phyloP scores from a whole-genome alignment of 2,113 vertebrate genomes.

The Scomber japonicus region DNA sequence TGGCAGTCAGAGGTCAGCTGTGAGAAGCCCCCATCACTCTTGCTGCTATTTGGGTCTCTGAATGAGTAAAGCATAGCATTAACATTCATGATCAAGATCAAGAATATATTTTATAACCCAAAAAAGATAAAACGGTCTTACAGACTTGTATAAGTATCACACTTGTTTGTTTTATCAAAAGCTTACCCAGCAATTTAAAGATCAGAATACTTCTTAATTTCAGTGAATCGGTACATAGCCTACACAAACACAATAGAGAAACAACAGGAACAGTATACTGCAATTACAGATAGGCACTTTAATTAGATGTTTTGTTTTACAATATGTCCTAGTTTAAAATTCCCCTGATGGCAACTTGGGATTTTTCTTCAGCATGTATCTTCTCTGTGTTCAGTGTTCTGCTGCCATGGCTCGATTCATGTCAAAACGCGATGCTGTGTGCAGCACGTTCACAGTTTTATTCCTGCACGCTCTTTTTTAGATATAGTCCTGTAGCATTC shows the following conservation, averaged over 20 bases:
- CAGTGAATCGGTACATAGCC: conserved; percentile 1
- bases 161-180: conserved; percentile 11
- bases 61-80: background rate
- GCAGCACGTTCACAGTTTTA: background rate
- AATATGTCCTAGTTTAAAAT: conserved; percentile 48
- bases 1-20: background rate
- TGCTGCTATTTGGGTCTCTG: background rate
- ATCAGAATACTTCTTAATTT: conserved; percentile 7
- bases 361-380: conserved; percentile 30
- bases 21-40: background rate
- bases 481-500: conserved; percentile 9
- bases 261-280: conserved; percentile 16
- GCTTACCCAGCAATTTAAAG: conserved; percentile 17
- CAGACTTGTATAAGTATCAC: background rate
- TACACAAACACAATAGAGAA: conserved; percentile 14
- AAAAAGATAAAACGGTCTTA: background rate
- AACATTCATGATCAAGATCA: conserved; percentile 1
- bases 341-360: conserved; percentile 22
- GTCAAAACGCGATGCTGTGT: conserved; percentile 35
- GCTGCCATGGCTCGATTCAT: conserved; percentile 26
- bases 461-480: conserved; percentile 1
- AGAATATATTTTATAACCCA: background rate
- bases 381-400: conserved; percentile 19
- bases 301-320: conserved; percentile 55
- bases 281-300: conserved; percentile 38